Percentiles rank a stretch among this genome's conserved stretches.
Evolutionary conservation across 1,140 invertebrate species (phyloP).

Genomic region (Nasonia giraulti): DNA sequence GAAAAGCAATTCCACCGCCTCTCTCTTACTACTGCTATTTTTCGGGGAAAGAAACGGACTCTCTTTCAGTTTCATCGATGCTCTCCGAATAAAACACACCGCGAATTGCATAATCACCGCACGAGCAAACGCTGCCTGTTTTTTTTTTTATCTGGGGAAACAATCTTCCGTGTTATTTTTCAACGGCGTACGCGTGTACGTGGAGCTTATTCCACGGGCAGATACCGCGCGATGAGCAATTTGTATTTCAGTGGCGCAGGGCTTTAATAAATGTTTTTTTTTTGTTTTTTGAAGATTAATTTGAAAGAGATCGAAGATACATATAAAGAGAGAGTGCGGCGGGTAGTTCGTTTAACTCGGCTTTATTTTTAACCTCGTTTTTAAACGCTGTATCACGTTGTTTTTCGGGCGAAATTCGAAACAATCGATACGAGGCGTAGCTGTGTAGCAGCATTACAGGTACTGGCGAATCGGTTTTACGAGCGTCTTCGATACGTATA

Average conservation of each 20-base stretch:
- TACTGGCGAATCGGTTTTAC: not conserved
- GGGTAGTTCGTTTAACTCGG: too few relatives aligned
- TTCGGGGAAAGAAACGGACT: constrained; percentile 37
- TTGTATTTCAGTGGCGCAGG: not conserved
- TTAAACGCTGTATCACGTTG: too few relatives aligned
- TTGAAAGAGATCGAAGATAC: not conserved
- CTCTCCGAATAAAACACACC: not conserved
- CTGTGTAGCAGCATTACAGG: not conserved
- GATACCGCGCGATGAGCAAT: not conserved
- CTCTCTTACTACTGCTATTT: constrained; percentile 48
- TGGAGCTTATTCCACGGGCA: not conserved
- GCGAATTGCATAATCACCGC: not conserved
- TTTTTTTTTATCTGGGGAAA: too few relatives aligned
- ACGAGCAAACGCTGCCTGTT: not conserved
- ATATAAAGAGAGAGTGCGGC: too few relatives aligned
- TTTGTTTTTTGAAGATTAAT: too few relatives aligned
- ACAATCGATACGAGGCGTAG: not conserved
- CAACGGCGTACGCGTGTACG: too few relatives aligned
- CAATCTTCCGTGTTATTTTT: too few relatives aligned
- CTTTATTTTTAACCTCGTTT: too few relatives aligned
- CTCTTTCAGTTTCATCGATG: constrained; percentile 45
- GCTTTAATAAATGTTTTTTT: not conserved
- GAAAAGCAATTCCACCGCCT: constrained; percentile 56
- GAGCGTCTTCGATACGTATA: not conserved
- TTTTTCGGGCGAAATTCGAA: too few relatives aligned